Percentiles rank a stretch among this genome's conserved stretches.
phyloP scores from a whole-genome alignment of 2,888 invertebrate species.

The Drosophila borealis region DNA sequence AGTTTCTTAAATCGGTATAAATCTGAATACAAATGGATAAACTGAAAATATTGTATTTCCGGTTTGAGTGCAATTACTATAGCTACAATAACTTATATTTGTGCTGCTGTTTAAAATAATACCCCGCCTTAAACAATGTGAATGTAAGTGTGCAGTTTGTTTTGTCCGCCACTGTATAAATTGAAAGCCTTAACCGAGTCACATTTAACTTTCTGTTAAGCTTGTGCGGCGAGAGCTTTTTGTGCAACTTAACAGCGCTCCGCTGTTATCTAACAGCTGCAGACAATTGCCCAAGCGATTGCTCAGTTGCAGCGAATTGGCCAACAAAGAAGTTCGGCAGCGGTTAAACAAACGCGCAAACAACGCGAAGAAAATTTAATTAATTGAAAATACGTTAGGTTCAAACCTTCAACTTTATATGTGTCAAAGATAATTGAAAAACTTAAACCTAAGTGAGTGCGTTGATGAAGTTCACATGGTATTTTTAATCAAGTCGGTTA shows the following conservation, averaged over 20 bases:
- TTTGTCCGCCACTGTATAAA: too few species aligned
- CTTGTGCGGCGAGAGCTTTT: not conserved
- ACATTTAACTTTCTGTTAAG: not conserved
- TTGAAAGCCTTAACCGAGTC: too few species aligned
- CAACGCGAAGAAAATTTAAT: conserved; percentile 24
- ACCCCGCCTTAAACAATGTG: too few species aligned
- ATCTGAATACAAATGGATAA: too few species aligned
- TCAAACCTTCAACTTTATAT: conserved; percentile 19
- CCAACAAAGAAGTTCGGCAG: conserved; percentile 39
- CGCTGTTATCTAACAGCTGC: conserved; percentile 31
- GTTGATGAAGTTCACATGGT: not conserved
- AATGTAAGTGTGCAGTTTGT: too few species aligned
- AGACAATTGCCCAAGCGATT: not conserved
- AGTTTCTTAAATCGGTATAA: too few species aligned
- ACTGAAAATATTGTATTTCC: too few species aligned
- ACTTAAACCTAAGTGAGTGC: conserved; percentile 10
- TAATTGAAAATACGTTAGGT: conserved; percentile 39
- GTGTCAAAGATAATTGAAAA: conserved; percentile 18
- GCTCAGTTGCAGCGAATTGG: conserved; percentile 25
- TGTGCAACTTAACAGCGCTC: not conserved
- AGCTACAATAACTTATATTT: too few species aligned
- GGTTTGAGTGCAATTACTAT: too few species aligned
- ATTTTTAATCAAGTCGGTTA: not conserved
- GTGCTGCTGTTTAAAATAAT: too few species aligned
- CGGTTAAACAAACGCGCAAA: conserved; percentile 38